Conservation (phyloP, 2,888 invertebrate genomes). For the Spodoptera picta region DNA sequence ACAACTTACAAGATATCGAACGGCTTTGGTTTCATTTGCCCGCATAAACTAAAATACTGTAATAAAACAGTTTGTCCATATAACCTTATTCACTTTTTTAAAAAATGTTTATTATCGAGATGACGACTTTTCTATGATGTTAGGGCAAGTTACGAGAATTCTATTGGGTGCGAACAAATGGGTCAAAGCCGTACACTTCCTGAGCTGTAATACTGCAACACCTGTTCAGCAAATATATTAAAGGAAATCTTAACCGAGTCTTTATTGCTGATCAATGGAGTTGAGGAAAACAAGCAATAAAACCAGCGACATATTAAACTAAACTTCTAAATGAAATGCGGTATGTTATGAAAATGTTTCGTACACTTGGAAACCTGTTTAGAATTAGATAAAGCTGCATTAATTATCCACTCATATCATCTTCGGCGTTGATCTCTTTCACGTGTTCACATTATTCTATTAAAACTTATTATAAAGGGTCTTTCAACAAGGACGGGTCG, state of each 20-base stretch:
- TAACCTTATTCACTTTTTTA: conserved; percentile 16
- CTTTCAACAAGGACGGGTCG: no score
- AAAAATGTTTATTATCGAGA: conserved; percentile 36
- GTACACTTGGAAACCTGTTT: no score
- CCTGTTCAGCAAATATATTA: conserved; percentile 71
- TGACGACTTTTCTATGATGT: conserved; percentile 55
- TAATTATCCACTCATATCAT: no score
- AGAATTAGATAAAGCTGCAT: no score
- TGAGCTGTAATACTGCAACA: conserved; percentile 66
- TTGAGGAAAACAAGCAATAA: conserved; percentile 59
- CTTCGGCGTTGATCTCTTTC: no score
- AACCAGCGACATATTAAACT: conserved; percentile 30
- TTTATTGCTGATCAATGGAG: conserved; percentile 57
- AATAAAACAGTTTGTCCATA: no score
- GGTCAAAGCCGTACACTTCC: conserved; percentile 53
- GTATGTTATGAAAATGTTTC: conserved; percentile 13
- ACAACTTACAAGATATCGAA: no score
- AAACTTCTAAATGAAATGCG: conserved; percentile 5
- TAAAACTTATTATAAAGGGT: no score
- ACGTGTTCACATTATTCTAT: no score
- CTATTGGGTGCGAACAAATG: conserved; percentile 49
- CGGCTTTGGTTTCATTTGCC: no score
- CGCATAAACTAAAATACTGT: no score
- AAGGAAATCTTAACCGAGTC: conserved; percentile 37
- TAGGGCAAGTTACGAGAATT: conserved; percentile 57